phyloP scores from a whole-genome alignment of 1,140 invertebrate species.

The Leptestheria dahalacensis region DNA sequence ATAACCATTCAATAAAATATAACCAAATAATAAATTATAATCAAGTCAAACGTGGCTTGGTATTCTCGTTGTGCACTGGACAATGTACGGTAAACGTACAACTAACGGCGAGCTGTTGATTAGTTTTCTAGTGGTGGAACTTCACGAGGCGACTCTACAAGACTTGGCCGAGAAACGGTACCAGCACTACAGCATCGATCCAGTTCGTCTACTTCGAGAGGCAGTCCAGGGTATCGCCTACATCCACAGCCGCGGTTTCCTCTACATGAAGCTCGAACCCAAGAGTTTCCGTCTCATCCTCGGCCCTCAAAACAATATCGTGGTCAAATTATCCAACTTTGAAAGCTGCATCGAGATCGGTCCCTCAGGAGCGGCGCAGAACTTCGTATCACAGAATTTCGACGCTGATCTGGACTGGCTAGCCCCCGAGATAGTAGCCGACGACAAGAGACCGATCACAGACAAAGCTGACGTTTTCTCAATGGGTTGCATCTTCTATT shows the following conservation, averaged over 20 bases:
- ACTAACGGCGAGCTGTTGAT: too few relatives aligned
- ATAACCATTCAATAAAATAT: too few relatives aligned
- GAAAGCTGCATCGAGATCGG: conserved; percentile 86
- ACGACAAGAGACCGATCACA: conserved; percentile 36
- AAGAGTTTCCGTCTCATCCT: conserved; percentile 85
- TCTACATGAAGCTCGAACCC: conserved; percentile 95
- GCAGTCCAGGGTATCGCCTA: conserved; percentile 79
- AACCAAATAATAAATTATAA: too few relatives aligned
- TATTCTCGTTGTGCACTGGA: too few relatives aligned
- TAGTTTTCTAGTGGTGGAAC: conserved; percentile 83
- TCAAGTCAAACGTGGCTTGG: too few relatives aligned
- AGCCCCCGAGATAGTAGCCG: conserved; percentile 85
- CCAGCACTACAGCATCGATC: conserved; percentile 38
- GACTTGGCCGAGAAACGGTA: conserved; percentile 75
- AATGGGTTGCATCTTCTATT: conserved; percentile 92
- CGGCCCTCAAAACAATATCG: conserved; percentile 44
- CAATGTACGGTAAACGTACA: too few relatives aligned
- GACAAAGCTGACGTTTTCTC: conserved; percentile 95
- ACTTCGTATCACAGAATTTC: not conserved
- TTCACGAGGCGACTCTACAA: conserved; percentile 84
- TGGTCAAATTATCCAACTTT: conserved; percentile 97
- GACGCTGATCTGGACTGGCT: conserved; percentile 76
- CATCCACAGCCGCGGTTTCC: conserved; percentile 92
- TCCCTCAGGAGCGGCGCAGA: conserved; percentile 41
- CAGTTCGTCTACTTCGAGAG: conserved; percentile 56